A percentile compares a stretch with the other conserved stretches of the same genome.
phyloP scores from a whole-genome alignment of 2,113 vertebrate genomes.

The Sclerurus mexicanus region DNA sequence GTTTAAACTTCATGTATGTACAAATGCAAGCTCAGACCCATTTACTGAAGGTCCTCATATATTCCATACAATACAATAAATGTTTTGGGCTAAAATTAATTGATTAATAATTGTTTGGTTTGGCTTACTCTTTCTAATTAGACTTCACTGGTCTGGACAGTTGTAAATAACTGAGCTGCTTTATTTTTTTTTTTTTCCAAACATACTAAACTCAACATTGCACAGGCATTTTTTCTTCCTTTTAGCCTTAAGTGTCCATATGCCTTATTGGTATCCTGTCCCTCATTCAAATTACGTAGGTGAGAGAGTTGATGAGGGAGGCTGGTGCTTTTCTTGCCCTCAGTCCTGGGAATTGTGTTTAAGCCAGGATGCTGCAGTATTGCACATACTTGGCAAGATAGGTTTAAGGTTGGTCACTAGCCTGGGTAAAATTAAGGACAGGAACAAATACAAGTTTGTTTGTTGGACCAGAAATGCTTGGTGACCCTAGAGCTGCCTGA shows the following conservation, averaged over 20 bases:
- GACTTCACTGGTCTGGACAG: neutral
- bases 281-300: neutral
- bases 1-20: neutral
- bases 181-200: neutral
- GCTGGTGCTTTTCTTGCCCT: neutral
- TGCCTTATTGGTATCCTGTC: neutral
- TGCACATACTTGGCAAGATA: neutral
- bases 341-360: neutral
- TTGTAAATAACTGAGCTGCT: neutral
- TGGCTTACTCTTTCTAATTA: neutral
- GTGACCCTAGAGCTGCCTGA: neutral
- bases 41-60: neutral
- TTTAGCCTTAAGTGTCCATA: neutral
- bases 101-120: neutral
- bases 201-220: neutral
- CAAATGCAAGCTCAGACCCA: neutral
- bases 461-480: neutral
- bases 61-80: neutral
- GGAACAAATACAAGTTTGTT: neutral
- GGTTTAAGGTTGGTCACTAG: neutral
- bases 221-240: neutral
- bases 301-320: neutral
- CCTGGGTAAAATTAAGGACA: neutral
- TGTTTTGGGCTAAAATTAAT: neutral
- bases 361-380: neutral